Evolutionary conservation across 2,888 invertebrate genomes (phyloP), one percentile per base, ranked within the genome.

Genomic region (Pterobdella sp.): DNA sequence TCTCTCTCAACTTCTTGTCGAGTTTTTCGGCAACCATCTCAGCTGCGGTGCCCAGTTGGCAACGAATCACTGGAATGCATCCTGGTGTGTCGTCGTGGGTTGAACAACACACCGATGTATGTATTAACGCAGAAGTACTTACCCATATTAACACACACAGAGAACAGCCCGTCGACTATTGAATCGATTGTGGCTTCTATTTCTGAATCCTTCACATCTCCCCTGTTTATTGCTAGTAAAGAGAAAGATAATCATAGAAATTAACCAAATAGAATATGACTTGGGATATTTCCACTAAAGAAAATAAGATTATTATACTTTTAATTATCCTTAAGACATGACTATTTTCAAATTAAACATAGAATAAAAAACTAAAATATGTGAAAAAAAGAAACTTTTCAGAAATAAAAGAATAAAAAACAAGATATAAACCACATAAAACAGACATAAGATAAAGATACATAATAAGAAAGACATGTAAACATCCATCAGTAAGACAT

Each of bases 21-120:
- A 99, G 86, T 84, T 94, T 94, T 83, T 92, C 91, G 0, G 94
- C 95, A 0, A 98, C 94, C 91, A 95, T 93, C 86, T 98, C 97
- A 0, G 98, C 97, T 0, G 97, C 96, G 85, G 94, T 95, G 69
- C 94, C 94, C 83, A 91, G 89, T 7, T 93, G 94, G 84, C 93
- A 90, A 78, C 94, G 87, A 80, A 94, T 93, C 73, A 93, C 89
- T n/a, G 93, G 93, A 69, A 93, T 91, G 81, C 88, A 89, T 74
- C 90, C 90, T 89, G 73, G 49, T 37, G 31, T 22, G 22, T 32
- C 29, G 22, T 3, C 18, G 34, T 14, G n/a, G 14, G 14, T n/a
- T 18, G 52, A 49, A n/a, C 22, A 18, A 49, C 63, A 63, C 63
- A 63, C 10, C 7, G 14, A 63, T 26, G 7, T 56, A 31, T 18